Conservation (phyloP, 2,113 vertebrate species). For the Brachyhypopomus gauderio region DNA sequence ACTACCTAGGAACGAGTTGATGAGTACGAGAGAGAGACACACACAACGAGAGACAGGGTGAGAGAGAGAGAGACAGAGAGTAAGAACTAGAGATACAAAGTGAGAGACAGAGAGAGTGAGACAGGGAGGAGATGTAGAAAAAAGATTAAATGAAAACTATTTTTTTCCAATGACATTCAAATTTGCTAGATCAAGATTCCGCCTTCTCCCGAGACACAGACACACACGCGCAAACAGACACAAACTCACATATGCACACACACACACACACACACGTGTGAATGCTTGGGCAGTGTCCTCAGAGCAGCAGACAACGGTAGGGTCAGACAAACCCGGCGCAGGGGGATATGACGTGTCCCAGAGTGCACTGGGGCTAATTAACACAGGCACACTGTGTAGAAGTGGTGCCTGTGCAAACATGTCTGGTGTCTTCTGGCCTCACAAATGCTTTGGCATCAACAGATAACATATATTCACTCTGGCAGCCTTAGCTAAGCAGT, state of each 20-base stretch:
- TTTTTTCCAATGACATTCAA: not conserved
- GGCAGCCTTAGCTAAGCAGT: too few species aligned
- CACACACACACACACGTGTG: constrained; percentile 32
- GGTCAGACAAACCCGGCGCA: too few species aligned
- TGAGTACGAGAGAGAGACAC: not conserved
- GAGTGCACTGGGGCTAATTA: constrained; percentile 16
- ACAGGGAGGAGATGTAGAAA: not conserved
- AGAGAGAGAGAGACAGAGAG: not conserved
- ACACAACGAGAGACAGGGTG: not conserved
- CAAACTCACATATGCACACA: too few species aligned
- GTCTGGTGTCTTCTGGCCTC: not conserved
- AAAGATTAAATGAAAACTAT: not conserved
- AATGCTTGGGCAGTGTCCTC: constrained; percentile 41
- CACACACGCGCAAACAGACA: too few species aligned
- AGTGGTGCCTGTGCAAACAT: not conserved
- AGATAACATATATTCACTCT: not conserved
- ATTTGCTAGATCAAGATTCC: too few species aligned
- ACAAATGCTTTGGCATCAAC: not conserved
- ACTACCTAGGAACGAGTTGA: constrained; percentile 22
- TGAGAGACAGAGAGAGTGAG: not conserved
- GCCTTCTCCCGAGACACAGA: too few species aligned
- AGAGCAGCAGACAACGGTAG: not conserved
- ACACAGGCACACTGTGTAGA: not conserved
- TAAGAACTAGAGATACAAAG: not conserved
- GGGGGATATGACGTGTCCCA: too few species aligned